Evolutionary conservation across 2,113 vertebrate genomes (phyloP), one percentile per base, ranked within the genome.

Genomic region (Tricholaema leucomelas): DNA sequence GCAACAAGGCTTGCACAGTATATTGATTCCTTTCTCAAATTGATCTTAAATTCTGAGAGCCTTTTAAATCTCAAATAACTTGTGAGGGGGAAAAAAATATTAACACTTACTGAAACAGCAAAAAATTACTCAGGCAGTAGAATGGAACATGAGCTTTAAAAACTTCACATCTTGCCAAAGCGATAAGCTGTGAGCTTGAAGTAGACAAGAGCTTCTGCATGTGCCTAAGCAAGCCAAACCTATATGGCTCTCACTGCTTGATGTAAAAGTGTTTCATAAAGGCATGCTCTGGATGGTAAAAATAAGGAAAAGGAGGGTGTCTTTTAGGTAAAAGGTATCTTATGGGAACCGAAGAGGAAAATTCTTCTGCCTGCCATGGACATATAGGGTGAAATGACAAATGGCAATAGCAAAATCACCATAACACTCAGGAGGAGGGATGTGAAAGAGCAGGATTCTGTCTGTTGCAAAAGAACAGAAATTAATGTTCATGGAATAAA

Each of bases 21-120:
- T 61, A 82, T 82, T 85, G 82, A 92, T 59, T 59, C 40, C 59
- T 78, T 90, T 72, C 66, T 89, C 36, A 73, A 36, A 50, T 6
- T 85, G 52, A 48, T 46, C 58, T 24, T 71, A 42, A 86, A 71
- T 48, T 91, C 54, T 2, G 2, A 27, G 13, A 87, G 30, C 25
- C 42, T 23, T 75, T 79, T 81, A 87, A 59, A 85, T 72, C n/a
- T 58, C 52, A 79, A 73, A 64, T 87, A 85, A 71, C 50, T 81
- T 78, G 18, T n/a, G 56, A 73, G 54, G 56, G 56, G n/a, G 66
- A 54, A 64, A 18, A 35, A 19, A 35, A 17, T 52, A 38, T 38
- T 54, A 38, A 71, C 48, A 31, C 38, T 35, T 74, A 59, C 91
- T 35, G 52, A 58, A 83, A 13, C 20, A 35, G 17, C 28, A 60